Evolutionary conservation across 2,113 vertebrate species (phyloP), one percentile per base, ranked within the genome.

Genomic region (Eira barbara): DNA sequence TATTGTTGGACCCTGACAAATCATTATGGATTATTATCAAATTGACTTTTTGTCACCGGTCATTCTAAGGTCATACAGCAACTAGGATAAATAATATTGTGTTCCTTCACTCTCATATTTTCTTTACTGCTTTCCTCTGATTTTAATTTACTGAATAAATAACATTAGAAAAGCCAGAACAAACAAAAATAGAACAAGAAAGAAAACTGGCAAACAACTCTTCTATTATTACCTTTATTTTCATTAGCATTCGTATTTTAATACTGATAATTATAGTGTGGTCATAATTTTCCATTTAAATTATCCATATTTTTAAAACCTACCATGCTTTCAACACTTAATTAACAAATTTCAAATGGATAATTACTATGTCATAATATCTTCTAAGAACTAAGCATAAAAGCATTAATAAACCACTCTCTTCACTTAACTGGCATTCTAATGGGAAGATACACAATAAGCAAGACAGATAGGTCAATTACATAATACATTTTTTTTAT

Each of bases 21-120:
- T 52, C 47, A 65, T 78, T 80, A 63, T 71, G 34, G 79, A 69
- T 95, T 97, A 97, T 95, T 95, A 91, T 79, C 45, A 82, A 89
- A 89, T 81, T 94, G 55, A 29, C 42, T 93, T 97, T 97, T 91
- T 96, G 57, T 96, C 65, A 61, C 25, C 1, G 42, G 45, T 45
- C 8, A 8, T 86, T 96, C 10, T 25, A 86, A 97, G 76, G 71
- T 93, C 36, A 89, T 34, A 29, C 25, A 86, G 23, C 42, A 97
- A 85, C 57, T 74, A 29, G 6, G 29, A 23, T 20, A 95, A 86
- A 61, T 31, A 36, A 65, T 6, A 2, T 25, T 45, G 2, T 29
- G 15, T 81, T 7, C 0, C 36, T 96, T 73, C 4, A 42, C n/a
- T 92, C 34, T 63, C 31, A 2, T 63, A 63, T 80, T 89, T 73